Evolutionary conservation across 1,140 invertebrate genomes (phyloP), one percentile per base, ranked within the genome.

Genomic region (Drosophila nigrodunni): DNA sequence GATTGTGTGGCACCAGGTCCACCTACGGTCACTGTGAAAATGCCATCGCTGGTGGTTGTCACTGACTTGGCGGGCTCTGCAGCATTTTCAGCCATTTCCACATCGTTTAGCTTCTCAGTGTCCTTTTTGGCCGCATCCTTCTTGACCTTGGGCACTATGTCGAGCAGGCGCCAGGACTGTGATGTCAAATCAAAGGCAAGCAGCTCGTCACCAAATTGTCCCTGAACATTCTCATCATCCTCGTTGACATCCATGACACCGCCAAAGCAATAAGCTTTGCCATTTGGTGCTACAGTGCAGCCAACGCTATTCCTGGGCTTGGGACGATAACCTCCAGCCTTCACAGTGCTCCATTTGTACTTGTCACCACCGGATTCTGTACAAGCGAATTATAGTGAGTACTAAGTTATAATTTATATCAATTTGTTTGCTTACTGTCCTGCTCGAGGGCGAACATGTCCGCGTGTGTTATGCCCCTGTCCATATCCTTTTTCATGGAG

Each of bases 121-220:
- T 94, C 90, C 91, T 93, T 90, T 91, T 93, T 89, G 78, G 92
- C 37, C 11, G 4, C 30, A 5, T 30, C 25, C 25, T 30, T 5
- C 8, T 66, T 87, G 7, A 35, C 1, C 30, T 70, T 87, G 11
- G 94, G 94, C 25, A 93, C 91, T 13, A 95, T 74, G 50, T 87
- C 92, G 11, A 96, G 93, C 49, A 90, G 93, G 67, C 95, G 94
- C 97, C 97, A 98, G 35, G 94, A 93, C 39, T 94, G 94, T 67
- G 95, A 95, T 39, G 96, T 95, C 55, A 98, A 86, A 86, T 98
- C 97, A 2, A 99, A 91, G 7, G 94, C 93, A 66, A 96, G 94
- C 7, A 98, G 91, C 67, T 98, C 97, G 91, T 98, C 97, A 69
- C 95, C 97, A 93, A 98, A 98, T 49, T 94, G 95, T 2, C 97